phyloP scores from a whole-genome alignment of 1,140 invertebrate genomes.

The Geopemphigus sp. region DNA sequence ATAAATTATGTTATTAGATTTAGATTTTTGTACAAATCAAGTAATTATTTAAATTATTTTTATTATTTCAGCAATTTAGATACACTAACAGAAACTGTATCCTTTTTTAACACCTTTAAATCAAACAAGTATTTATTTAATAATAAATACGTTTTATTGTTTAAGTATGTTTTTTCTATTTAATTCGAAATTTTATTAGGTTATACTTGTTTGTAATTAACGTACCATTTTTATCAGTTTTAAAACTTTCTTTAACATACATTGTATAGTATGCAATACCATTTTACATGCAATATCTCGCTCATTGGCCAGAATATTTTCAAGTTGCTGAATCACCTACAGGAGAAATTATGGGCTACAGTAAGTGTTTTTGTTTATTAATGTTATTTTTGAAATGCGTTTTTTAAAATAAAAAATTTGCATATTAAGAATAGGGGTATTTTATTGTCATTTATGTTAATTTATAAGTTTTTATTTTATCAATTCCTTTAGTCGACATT shows the following conservation, averaged over 20 bases:
- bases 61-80: conserved; percentile 79
- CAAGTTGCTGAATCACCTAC: conserved; percentile 91
- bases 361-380: conserved; percentile 64
- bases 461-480: no score
- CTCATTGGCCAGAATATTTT: conserved; percentile 99
- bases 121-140: neutral
- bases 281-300: conserved; percentile 97
- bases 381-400: neutral
- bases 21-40: no score
- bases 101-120: conserved; percentile 57
- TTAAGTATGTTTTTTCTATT: no score
- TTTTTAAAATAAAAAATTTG: neutral
- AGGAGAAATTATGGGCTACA: conserved; percentile 97
- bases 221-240: neutral
- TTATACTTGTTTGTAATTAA: neutral
- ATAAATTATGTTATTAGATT: no score
- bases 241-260: conserved; percentile 25
- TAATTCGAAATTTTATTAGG: no score
- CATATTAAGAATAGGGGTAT: no score
- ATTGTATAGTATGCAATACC: conserved; percentile 79
- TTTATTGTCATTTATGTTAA: no score
- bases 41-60: neutral
- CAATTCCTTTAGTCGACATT: no score
- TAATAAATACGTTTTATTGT: neutral
- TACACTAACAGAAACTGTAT: conserved; percentile 91